Evolutionary conservation across 2,113 vertebrate species (phyloP).

Genomic region (Pteronura brasiliensis): DNA sequence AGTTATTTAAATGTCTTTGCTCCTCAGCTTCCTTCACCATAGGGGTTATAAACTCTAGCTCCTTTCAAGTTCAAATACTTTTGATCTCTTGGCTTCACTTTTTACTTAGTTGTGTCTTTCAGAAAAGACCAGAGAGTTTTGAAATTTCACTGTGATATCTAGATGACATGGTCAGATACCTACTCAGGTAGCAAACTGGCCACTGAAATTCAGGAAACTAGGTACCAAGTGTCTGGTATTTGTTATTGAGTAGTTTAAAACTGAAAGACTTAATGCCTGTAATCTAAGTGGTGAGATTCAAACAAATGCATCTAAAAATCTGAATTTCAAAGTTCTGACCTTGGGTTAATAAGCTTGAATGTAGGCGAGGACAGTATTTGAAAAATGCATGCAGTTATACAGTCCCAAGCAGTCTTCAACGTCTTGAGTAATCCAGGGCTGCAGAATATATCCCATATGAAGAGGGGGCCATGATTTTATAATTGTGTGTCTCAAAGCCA

Average conservation of each 20-base stretch:
- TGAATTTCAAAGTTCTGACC: constrained; percentile 44
- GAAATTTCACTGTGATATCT: not conserved
- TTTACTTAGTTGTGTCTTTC: not conserved
- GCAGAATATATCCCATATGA: not conserved
- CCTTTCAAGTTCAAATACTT: constrained; percentile 29
- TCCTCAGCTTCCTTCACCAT: not conserved
- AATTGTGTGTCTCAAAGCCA: not conserved
- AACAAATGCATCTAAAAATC: not conserved
- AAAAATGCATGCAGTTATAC: not conserved
- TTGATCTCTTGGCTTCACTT: not conserved
- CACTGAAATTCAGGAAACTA: not conserved
- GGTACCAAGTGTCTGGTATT: not conserved
- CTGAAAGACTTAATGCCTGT: not conserved
- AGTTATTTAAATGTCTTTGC: constrained; percentile 1
- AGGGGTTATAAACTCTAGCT: not conserved
- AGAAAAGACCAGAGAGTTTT: not conserved
- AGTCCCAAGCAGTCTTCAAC: not conserved
- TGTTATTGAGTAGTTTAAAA: not conserved
- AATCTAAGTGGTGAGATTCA: not conserved
- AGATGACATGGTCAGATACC: not conserved
- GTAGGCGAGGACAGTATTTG: not conserved
- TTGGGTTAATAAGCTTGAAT: constrained; percentile 25
- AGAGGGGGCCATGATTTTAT: not conserved
- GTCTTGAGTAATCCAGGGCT: not conserved
- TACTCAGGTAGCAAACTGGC: not conserved